Conservation (phyloP, 2,113 vertebrate species). For the Scalopus aquaticus region DNA sequence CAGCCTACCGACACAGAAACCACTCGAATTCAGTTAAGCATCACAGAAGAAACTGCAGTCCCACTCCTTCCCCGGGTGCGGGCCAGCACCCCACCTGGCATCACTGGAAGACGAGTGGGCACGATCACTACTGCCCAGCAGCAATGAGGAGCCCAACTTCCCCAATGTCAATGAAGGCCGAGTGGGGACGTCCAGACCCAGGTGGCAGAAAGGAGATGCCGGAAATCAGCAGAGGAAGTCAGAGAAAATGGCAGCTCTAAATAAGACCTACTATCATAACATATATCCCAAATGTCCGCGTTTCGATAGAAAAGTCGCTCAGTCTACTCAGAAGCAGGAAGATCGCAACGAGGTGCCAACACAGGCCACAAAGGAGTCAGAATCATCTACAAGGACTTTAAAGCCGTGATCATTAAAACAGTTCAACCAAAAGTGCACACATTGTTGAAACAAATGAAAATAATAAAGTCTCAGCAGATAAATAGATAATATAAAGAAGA, state of each 20-base stretch:
- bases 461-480: not conserved
- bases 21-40: not conserved
- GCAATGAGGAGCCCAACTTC: not conserved
- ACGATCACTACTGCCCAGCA: not conserved
- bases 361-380: constrained; percentile 17
- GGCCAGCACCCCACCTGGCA: too few relatives aligned
- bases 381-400: constrained; percentile 4
- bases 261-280: not conserved
- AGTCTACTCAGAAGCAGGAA: not conserved
- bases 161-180: not conserved
- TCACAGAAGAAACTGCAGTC: not conserved
- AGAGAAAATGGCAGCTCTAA: constrained; percentile 39
- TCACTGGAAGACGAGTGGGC: too few relatives aligned
- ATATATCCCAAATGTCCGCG: not conserved
- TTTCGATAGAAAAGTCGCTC: not conserved
- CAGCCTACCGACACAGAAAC: not conserved
- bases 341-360: not conserved
- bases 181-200: not conserved
- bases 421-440: not conserved
- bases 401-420: not conserved
- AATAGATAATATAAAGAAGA: not conserved
- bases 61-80: not conserved
- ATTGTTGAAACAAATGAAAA: not conserved
- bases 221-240: constrained; percentile 24
- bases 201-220: not conserved